Percentiles rank a stretch among this genome's conserved stretches.
phyloP scores from a whole-genome alignment of 1,140 invertebrate species.

The Sinonovacula constricta region DNA sequence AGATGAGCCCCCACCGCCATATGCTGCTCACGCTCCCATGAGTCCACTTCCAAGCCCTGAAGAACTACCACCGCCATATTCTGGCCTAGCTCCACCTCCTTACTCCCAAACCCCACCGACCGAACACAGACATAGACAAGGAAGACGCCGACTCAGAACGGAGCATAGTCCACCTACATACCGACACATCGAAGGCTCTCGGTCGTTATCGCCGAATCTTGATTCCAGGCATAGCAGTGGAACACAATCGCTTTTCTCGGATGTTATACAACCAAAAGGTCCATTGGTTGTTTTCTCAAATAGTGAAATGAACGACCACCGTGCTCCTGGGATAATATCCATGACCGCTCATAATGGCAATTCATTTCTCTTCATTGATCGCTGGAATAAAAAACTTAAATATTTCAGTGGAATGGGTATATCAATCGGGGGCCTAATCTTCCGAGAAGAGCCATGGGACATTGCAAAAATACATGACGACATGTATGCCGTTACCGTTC shows the following conservation, averaged over 20 bases:
- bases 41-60: conserved; percentile 3
- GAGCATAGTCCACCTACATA: neutral
- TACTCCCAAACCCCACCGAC: conserved; percentile 8
- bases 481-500: conserved; percentile 39
- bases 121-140: too few species aligned
- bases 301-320: conserved; percentile 26
- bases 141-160: conserved; percentile 1
- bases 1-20: conserved; percentile 28
- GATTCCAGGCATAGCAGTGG: neutral
- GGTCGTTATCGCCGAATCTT: neutral
- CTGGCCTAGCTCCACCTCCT: conserved; percentile 22
- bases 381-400: conserved; percentile 48
- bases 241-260: neutral
- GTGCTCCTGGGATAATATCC: conserved; percentile 36
- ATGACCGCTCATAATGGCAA: neutral
- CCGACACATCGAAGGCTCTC: neutral
- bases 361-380: conserved; percentile 39
- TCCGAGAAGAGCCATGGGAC: conserved; percentile 48
- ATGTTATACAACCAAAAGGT: conserved; percentile 4
- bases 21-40: neutral
- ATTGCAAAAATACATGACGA: conserved; percentile 25
- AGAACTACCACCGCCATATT: conserved; percentile 43
- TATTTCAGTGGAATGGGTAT: conserved; percentile 29
- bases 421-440: conserved; percentile 34
- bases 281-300: conserved; percentile 6